Base-by-base conservation (phyloP, 2,888 invertebrate genomes). In the Limulus polyphemus region DNA sequence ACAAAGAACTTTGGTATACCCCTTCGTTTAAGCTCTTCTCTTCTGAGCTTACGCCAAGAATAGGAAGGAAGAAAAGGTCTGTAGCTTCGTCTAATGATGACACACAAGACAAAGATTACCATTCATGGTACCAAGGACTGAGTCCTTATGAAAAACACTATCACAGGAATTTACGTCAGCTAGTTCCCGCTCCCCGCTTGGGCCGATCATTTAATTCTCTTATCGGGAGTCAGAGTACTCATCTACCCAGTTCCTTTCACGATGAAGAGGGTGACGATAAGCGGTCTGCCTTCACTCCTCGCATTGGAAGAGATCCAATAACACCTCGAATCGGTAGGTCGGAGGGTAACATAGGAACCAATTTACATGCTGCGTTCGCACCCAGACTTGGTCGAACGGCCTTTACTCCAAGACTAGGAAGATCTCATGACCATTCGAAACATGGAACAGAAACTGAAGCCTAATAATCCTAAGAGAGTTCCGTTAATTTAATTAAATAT, bases 51-150 rank as follows among this genome's bases (percentile, higher is more conserved):
- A 32, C 32, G 32, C 32, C 32, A 32, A 57, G 68, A 3, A 55
- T 68, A 7, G 68, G 67, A 9, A 56, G 63, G 17, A 56, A 61
- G 2, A 68, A 67, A 56, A 63, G 64, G 52, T 56, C 64, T 47
- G 58, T 62, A 9, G 55, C 60, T 12, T 55, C 57, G 12, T 13
- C 11, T 32, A 9, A 54, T 14, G 49, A 14, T 51, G 47, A 46
- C 11, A 48, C 49, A 14, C 12, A 32, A 46, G n/a, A 13, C 7
- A 46, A 13, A 32, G 32, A 32, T 17, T 17, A 46, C 7, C 17
- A 46, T 55, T 12, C 51, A 49, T 49, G 58, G n/a, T 46, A 14
- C n/a, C 49, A 47, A 48, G 46, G 32, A n/a, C 49, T 58, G 48
- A 58, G 58, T 46, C 32, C 32, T 5, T 32, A 32, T 32, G 32